A percentile compares a stretch with the other conserved stretches of the same genome.
These are phyloP conservation scores for Macrochelys suwanniensis DNA, from an alignment of 2,797 vertebrate genomes.

Conservation along the genomic window DNA sequence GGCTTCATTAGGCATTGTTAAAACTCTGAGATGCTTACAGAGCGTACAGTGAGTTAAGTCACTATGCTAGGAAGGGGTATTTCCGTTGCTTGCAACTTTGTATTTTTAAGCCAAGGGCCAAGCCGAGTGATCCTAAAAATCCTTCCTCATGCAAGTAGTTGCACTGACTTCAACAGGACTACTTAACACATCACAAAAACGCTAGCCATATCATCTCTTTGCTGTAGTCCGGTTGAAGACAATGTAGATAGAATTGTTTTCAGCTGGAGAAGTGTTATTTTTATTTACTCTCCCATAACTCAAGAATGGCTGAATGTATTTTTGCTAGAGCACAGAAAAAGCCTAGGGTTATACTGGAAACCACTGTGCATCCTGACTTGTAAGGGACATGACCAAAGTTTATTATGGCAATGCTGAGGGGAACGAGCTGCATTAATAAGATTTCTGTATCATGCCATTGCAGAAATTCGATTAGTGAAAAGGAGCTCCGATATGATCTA, in stretches of 20 bases:
- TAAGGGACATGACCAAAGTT: not conserved
- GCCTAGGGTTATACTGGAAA: not conserved
- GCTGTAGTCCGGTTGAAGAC: not conserved
- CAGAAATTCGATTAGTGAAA: not conserved
- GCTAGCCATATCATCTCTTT: not conserved
- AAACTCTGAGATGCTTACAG: not conserved
- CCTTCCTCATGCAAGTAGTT: not conserved
- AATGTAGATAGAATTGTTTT: not conserved
- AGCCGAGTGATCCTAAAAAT: constrained; percentile 19
- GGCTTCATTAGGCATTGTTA: not conserved
- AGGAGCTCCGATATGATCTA: not conserved
- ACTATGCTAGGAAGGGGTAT: constrained; percentile 15
- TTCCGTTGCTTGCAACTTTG: constrained; percentile 14
- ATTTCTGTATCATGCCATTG: not conserved
- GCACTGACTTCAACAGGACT: not conserved
- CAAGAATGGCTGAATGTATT: not conserved
- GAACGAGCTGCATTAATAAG: not conserved
- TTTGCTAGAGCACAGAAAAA: not conserved
- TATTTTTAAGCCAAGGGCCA: constrained; percentile 20
- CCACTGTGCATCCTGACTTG: not conserved
- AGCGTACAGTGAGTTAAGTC: not conserved
- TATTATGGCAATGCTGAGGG: not conserved
- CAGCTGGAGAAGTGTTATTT: not conserved
- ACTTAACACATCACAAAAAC: not conserved
- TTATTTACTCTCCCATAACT: not conserved